phyloP scores from a whole-genome alignment of 2,888 invertebrate species.

The Lingula anatina region DNA sequence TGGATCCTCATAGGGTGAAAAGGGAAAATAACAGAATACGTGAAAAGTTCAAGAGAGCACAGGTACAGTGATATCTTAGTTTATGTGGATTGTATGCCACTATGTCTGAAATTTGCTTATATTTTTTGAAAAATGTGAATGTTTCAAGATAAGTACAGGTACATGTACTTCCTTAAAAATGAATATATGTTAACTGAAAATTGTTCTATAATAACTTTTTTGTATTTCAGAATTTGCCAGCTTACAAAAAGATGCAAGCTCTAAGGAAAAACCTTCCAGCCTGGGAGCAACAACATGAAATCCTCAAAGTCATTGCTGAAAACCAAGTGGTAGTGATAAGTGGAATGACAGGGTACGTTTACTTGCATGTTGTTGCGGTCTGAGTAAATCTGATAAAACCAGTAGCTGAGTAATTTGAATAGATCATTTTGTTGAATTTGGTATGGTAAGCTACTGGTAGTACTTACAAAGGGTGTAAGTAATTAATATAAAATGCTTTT shows the following conservation, averaged over 20 bases:
- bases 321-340: constrained; percentile 45
- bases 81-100: neutral
- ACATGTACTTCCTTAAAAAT: too few relatives aligned
- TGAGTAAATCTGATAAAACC: too few relatives aligned
- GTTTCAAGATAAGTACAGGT: too few relatives aligned
- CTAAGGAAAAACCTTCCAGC: constrained; percentile 67
- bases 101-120: neutral
- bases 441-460: too few relatives aligned
- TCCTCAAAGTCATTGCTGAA: constrained; percentile 23
- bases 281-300: constrained; percentile 63
- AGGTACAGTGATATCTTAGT: constrained; percentile 13
- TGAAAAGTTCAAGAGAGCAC: constrained; percentile 26
- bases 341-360: constrained; percentile 47
- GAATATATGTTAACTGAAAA: too few relatives aligned
- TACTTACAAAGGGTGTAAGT: too few relatives aligned
- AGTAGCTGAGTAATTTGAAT: too few relatives aligned
- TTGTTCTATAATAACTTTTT: too few relatives aligned
- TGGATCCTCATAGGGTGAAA: constrained; percentile 1
- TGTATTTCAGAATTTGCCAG: constrained; percentile 11
- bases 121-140: too few relatives aligned
- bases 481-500: neutral
- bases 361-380: neutral
- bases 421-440: too few relatives aligned
- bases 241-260: constrained; percentile 26
- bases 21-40: constrained; percentile 28